Conservation (phyloP, 2,113 vertebrate species). For the Cottus gobio region DNA sequence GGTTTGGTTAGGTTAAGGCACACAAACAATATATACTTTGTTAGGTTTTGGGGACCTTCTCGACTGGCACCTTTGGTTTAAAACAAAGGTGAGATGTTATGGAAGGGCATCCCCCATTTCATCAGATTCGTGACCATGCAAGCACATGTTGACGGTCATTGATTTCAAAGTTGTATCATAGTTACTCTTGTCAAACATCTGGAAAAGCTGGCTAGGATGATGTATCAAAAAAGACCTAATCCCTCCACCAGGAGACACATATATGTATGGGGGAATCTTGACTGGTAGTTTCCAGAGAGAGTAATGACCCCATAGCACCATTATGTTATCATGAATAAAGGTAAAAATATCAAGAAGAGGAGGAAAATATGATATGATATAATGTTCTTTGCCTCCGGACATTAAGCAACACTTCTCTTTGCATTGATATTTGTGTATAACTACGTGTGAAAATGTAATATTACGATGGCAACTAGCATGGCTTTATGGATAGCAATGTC, state of each 20-base stretch:
- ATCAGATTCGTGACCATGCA: not conserved
- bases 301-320: not conserved
- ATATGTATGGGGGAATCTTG: not conserved
- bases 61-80: not conserved
- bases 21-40: not conserved
- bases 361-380: conserved; percentile 1
- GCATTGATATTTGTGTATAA: conserved; percentile 6
- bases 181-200: not conserved
- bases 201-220: not conserved
- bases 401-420: not conserved
- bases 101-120: not conserved
- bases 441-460: not conserved
- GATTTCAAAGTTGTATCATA: not conserved
- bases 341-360: not conserved
- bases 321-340: conserved; percentile 13
- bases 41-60: not conserved
- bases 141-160: not conserved
- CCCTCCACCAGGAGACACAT: not conserved
- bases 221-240: not conserved
- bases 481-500: not conserved
- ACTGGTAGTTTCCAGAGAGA: not conserved
- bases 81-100: not conserved
- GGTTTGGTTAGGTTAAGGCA: not conserved
- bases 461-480: not conserved
- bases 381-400: not conserved